Evolutionary conservation across 2,888 invertebrate species (phyloP).

Genomic region (Argynnis bischoffii): DNA sequence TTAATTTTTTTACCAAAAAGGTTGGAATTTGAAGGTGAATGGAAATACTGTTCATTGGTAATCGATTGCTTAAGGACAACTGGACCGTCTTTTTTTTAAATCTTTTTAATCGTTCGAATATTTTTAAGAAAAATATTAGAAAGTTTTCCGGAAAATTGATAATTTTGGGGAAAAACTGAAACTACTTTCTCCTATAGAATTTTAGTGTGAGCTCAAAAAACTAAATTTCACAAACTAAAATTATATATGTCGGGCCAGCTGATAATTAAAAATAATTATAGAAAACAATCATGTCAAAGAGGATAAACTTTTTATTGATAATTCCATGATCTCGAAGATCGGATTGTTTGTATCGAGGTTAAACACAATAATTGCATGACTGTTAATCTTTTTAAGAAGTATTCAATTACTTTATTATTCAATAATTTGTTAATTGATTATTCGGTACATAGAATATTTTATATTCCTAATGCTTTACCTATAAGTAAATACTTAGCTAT

Average conservation of each 20-base stretch:
- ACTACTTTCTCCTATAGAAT: no score
- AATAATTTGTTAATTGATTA: neutral
- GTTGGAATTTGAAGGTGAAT: neutral
- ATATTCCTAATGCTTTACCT: no score
- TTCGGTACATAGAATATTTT: neutral
- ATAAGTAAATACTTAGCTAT: no score
- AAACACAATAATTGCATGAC: constrained; percentile 16
- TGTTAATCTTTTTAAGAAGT: constrained; percentile 1
- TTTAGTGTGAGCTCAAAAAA: no score
- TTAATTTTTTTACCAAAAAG: constrained; percentile 13
- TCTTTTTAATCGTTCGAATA: no score
- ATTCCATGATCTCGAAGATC: constrained; percentile 4
- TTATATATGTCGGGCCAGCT: no score
- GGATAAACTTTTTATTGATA: constrained; percentile 12
- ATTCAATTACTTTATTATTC: neutral
- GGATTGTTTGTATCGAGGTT: constrained; percentile 18
- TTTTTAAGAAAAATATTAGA: no score
- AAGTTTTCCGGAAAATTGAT: neutral
- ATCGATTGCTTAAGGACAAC: no score
- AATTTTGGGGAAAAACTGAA: neutral
- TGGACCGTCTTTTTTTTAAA: neutral
- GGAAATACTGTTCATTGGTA: neutral
- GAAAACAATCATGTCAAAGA: neutral
- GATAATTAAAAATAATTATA: neutral
- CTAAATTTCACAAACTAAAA: no score